A percentile compares a stretch with the other conserved stretches of the same genome.
Conservation (phyloP, 1,140 invertebrate genomes). For the Pinna nobilis region DNA sequence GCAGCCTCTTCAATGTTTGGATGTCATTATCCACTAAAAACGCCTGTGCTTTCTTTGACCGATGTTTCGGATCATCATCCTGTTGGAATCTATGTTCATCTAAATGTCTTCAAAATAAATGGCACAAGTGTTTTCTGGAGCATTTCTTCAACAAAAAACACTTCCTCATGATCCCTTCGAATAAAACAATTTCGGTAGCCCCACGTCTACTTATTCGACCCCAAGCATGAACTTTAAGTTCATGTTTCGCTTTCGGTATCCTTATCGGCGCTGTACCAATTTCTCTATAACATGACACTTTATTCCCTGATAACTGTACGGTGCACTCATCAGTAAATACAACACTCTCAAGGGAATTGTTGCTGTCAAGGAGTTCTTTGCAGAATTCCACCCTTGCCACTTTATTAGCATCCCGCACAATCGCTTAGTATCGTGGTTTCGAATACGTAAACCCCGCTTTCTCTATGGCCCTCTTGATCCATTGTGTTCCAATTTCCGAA, state of each 20-base stretch:
- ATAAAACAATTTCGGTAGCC: background rate
- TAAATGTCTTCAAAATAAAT: conserved; percentile 8
- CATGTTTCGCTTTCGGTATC: conserved; percentile 36
- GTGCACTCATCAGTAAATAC: conserved; percentile 23
- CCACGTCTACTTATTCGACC: conserved; percentile 15
- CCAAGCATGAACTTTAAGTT: conserved; percentile 15
- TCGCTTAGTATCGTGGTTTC: conserved; percentile 13
- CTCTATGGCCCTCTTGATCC: background rate
- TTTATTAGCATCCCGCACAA: conserved; percentile 23
- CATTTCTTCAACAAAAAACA: conserved; percentile 12
- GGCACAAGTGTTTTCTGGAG: conserved; percentile 15
- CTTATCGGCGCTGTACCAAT: background rate
- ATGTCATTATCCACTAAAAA: conserved; percentile 15
- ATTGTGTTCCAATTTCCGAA: background rate
- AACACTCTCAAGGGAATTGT: conserved; percentile 5
- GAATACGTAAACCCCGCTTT: conserved; percentile 4
- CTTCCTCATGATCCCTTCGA: conserved; percentile 18
- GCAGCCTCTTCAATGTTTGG: conserved; percentile 24
- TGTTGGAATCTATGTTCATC: conserved; percentile 24
- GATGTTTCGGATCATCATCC: conserved; percentile 36
- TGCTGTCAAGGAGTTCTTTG: background rate
- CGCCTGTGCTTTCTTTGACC: background rate
- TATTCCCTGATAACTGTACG: conserved; percentile 18
- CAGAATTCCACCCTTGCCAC: conserved; percentile 15
- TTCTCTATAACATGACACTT: background rate